Percentiles rank a stretch among this genome's conserved stretches.
phyloP scores from a whole-genome alignment of 23 tunicate species.

The Halocynthia aurantium region DNA sequence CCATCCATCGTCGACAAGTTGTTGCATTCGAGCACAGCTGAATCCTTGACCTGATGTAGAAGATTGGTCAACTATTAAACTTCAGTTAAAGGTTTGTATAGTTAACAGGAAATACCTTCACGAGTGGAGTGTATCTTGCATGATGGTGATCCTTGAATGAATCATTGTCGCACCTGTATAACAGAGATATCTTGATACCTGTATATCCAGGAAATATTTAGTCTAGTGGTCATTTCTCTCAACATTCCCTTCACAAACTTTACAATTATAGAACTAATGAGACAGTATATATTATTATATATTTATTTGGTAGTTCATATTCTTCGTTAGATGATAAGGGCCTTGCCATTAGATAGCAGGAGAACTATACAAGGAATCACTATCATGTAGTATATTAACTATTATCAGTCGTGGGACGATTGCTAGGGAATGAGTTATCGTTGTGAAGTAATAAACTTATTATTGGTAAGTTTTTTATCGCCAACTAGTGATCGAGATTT shows the following conservation, averaged over 20 bases:
- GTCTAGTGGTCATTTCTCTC: too few species aligned
- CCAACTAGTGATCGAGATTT: neutral
- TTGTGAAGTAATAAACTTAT: neutral
- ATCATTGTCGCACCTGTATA: conserved; percentile 39
- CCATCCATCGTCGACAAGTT: conserved; percentile 33
- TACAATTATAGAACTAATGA: too few species aligned
- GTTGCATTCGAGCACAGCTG: conserved; percentile 48
- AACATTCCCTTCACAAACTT: too few species aligned
- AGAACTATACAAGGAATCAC: too few species aligned
- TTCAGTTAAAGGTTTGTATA: too few species aligned
- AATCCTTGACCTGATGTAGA: conserved; percentile 52
- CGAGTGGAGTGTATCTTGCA: conserved; percentile 51
- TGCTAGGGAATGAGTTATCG: neutral
- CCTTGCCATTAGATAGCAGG: too few species aligned
- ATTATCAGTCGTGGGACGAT: too few species aligned
- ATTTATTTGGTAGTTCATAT: too few species aligned
- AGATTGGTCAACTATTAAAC: neutral
- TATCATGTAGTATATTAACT: too few species aligned
- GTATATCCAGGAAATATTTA: too few species aligned
- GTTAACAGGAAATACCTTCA: conserved; percentile 14
- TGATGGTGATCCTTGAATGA: conserved; percentile 68
- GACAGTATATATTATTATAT: too few species aligned
- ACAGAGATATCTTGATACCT: neutral
- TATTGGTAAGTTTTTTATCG: neutral
- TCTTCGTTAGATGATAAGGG: too few species aligned